These are phyloP conservation scores for Ptychadena robeensis DNA, from an alignment of 2,797 vertebrate species.

Conservation along the genomic window DNA sequence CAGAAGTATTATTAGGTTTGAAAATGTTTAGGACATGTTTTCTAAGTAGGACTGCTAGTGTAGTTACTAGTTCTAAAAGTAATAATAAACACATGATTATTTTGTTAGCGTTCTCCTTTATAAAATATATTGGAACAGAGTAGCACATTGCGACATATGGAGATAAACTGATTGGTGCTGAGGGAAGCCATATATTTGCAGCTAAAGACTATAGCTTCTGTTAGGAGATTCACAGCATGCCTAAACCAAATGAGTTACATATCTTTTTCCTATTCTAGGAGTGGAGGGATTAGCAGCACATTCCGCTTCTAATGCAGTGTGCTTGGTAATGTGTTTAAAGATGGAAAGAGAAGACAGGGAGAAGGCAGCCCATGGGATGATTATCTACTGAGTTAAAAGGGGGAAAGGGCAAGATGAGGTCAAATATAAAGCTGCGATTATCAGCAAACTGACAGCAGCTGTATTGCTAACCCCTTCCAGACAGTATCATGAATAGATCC, in stretches of 20 bases:
- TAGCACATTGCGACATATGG: constrained; percentile 24
- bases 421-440: constrained; percentile 42
- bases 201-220: constrained; percentile 57
- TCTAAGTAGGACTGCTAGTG: not conserved
- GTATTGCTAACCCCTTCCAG: constrained; percentile 22
- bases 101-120: constrained; percentile 3
- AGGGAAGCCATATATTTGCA: constrained; percentile 57
- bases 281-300: constrained; percentile 53
- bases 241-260: constrained; percentile 55
- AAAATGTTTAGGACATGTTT: too few relatives aligned
- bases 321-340: constrained; percentile 60
- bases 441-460: constrained; percentile 51
- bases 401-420: constrained; percentile 40
- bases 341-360: constrained; percentile 57
- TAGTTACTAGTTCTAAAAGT: not conserved
- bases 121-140: not conserved
- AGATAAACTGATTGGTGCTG: constrained; percentile 26
- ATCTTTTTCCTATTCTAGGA: constrained; percentile 62
- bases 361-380: constrained; percentile 50
- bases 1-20: too few relatives aligned
- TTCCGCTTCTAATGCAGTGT: constrained; percentile 50
- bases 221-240: constrained; percentile 58
- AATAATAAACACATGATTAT: not conserved
- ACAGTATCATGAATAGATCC: constrained; percentile 40
- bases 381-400: constrained; percentile 56